Evolutionary conservation across 1,140 invertebrate genomes (phyloP), one percentile per base, ranked within the genome.

Genomic region (Drosophila nigromelanica): DNA sequence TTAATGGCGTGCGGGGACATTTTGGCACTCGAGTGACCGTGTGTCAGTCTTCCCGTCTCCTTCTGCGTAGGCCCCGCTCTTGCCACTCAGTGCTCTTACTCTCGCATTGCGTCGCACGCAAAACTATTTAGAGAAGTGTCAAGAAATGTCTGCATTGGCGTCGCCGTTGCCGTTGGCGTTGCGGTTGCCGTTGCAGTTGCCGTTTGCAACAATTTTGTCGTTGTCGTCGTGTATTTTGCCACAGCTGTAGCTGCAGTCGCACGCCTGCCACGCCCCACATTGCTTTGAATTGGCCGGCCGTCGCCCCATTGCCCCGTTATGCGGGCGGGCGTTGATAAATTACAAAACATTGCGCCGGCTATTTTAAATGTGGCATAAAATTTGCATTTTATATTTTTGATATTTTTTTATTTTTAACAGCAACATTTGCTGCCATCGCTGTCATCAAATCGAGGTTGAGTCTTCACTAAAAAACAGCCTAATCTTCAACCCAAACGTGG

Each of bases 101-200:
- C 67, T 54, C 63, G 42, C 63, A 18, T 52, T 73, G 76, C 78
- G 77, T 76, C 69, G 80, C 83, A 89, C 79, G 83, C 83, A 83
- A 89, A 85, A 89, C 83, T 89, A 89, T 89, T 89, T 89, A 89
- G 83, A 89, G 85, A 89, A 89, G 83, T 89, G 83, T 89, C 83
- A 89, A 89, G 83, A 89, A 89, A 89, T 89, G 83, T 89, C 83
- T 89, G 80, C 83, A 89, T 89, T 83, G 80, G 54, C 54, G 55
- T 42, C 56, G 67, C 50, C 45, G 62, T 68, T 66, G 78, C 78
- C 3, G 33, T 35, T 35, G 33, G 1, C 8, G 33, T 35, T 35
- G 33, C 33, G 2, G 33, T 35, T 35, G 24, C 24, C 2, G 24
- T 27, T 27, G 27, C 27, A 0, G 27, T 27, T 14, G 15, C 51